Evolutionary conservation across 1,140 invertebrate species (phyloP).

Genomic region (Sipha flava): DNA sequence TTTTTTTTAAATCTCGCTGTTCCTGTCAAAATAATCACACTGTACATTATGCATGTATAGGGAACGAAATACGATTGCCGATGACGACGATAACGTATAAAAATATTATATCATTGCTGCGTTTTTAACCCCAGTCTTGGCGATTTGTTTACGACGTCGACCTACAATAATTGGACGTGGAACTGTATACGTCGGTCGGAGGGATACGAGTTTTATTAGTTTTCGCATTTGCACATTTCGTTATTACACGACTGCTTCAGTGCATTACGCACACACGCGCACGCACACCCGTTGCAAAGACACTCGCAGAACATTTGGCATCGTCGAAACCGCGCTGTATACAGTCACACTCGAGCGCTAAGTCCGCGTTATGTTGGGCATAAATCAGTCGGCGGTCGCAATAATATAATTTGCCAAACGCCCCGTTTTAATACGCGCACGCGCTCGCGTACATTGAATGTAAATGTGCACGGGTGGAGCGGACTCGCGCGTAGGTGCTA

Average conservation of each 20-base stretch:
- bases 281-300: not conserved
- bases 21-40: too few relatives aligned
- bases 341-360: too few relatives aligned
- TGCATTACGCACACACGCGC: not conserved
- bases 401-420: too few relatives aligned
- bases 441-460: too few relatives aligned
- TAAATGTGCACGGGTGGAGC: too few relatives aligned
- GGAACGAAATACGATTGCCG: too few relatives aligned
- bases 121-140: not conserved
- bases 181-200: not conserved
- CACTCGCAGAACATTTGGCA: not conserved
- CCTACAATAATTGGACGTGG: not conserved
- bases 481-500: too few relatives aligned
- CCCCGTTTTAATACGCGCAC: too few relatives aligned
- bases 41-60: too few relatives aligned
- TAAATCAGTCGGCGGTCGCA: slow-evolving; percentile 6
- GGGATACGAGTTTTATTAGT: slow-evolving; percentile 20
- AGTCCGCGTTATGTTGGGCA: not conserved
- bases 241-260: not conserved
- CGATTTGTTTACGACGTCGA: not conserved
- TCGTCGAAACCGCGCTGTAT: not conserved
- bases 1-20: too few relatives aligned
- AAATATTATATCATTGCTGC: not conserved
- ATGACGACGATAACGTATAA: too few relatives aligned
- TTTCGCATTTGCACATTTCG: slow-evolving; percentile 18